Base-by-base conservation (phyloP, 2,113 vertebrate species). In the Mustela nigripes region DNA sequence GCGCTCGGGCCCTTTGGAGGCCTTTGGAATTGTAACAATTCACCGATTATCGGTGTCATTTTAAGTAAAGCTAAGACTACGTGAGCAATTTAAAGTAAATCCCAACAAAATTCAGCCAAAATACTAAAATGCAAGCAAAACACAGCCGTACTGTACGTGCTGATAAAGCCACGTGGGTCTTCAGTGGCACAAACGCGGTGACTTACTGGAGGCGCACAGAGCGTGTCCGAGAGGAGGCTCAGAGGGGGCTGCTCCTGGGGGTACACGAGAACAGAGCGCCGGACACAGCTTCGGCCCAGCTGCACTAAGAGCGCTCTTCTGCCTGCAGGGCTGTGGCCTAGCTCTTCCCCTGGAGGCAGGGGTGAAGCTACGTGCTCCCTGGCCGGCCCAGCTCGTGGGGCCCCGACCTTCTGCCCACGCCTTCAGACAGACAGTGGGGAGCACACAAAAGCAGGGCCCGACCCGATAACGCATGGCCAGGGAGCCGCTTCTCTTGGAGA, bases 391-490 rank as follows among this genome's bases (percentile, higher is more conserved):
- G n/a, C 12, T 15, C 50, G 0, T 5, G 16, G 5, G 53, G 42
- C 33, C n/a, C 14, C 1, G 1, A 0, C 42, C 7, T 1, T 9
- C n/a, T 15, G 2, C 4, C 0, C 7, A 53, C 0, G 7, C 21
- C n/a, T 2, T 4, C 15, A 1, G 33, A 60, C 2, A 1, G 11
- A 60, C 2, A 1, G 11, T 0, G 11, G 12, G 53, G 22, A 33
- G 10, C 81, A 39, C 21, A 22, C 24, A 7, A 4, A 14, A 14
- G 24, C 76, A 22, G 42, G 42, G 74, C 18, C 22, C 12, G 5
- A 22, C 65, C 74, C 11, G 14, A 62, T 24, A 39, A 5, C 1
- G 0, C 0, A n/a, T 10, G n/a, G 24, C 39, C 0, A 11, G 4
- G 14, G 31, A 16, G 50, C 28, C 2, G 7, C 67, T 74, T 33